Evolutionary conservation across 2,888 invertebrate genomes (phyloP), one percentile per base, ranked within the genome.

Genomic region (Aspidiotus destructor): DNA sequence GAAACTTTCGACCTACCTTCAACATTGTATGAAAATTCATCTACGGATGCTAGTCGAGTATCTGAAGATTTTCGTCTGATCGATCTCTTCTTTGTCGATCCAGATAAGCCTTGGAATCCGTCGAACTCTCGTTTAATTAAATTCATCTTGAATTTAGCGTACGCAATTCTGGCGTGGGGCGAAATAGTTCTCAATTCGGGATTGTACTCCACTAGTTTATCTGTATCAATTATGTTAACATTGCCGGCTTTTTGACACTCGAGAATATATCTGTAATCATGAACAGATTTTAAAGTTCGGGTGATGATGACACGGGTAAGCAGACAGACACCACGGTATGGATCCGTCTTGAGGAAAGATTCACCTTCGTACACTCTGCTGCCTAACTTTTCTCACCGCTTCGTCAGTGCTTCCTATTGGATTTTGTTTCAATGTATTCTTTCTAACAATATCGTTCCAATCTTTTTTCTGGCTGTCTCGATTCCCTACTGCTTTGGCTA

Each of bases 121-220:
- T 80, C 81, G 73, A 73, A 76, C 70, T 84, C 85, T 0, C 82
- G 80, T 67, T 83, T 83, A 72, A 86, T 81, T 77, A 87, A 86
- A 75, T 82, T 85, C 71, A 85, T 84, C 85, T 92, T 92, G 76
- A 92, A 92, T 78, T 91, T 92, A 67, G 89, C 90, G 74, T 92
- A 92, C 0, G 92, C 92, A n/a, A 91, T 85, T 73, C 91, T 81
- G 0, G 91, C 88, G 1, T 86, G 85, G 1, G 88, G 87, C 1
- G 89, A 85, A 1, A 90, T 86, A 0, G 83, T 83, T 1, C 85
- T 83, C 48, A 92, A 79, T 73, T 86, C 86, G 0, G 91, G 91
- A 79, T 92, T 92, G 77, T 85, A 91, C 77, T 88, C 88, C 71
- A 90, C 79, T 70, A 92, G 77, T 74, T 86, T 86, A 70, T 85